These are phyloP conservation scores for Seira musarum DNA, from an alignment of 2,888 invertebrate species.

Conservation along the genomic window DNA sequence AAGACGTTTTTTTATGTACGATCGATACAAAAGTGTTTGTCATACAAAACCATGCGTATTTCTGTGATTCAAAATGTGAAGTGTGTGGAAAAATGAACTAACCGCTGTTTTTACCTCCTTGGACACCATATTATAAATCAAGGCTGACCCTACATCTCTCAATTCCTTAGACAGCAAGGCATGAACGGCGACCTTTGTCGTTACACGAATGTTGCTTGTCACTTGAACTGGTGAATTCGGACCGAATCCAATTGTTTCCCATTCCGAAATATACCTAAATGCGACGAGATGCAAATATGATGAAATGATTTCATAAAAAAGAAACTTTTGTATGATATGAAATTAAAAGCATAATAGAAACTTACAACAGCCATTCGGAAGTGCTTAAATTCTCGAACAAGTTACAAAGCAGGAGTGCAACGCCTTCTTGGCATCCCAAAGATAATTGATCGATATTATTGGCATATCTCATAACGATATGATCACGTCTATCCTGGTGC, in stretches of 20 bases:
- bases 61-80: too few relatives aligned
- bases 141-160: constrained; percentile 87
- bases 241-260: constrained; percentile 81
- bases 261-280: constrained; percentile 87
- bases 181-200: constrained; percentile 93
- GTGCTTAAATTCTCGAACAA: constrained; percentile 90
- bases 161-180: constrained; percentile 83
- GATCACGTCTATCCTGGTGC: constrained; percentile 91
- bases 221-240: constrained; percentile 71
- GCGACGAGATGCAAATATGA: background rate
- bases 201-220: constrained; percentile 90
- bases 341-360: constrained; percentile 8
- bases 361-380: constrained; percentile 87
- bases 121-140: constrained; percentile 92
- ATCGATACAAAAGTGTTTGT: too few relatives aligned
- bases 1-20: too few relatives aligned
- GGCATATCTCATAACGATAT: constrained; percentile 90
- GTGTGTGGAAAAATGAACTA: constrained; percentile 77
- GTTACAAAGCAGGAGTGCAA: constrained; percentile 89
- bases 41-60: too few relatives aligned
- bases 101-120: constrained; percentile 98
- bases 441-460: constrained; percentile 84
- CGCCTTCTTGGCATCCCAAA: constrained; percentile 83
- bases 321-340: constrained; percentile 6
- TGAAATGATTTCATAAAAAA: too few relatives aligned